A percentile compares a stretch with the other conserved stretches of the same genome.
phyloP scores from a whole-genome alignment of 1,140 invertebrate species.

The Zaprionus camerounensis region DNA sequence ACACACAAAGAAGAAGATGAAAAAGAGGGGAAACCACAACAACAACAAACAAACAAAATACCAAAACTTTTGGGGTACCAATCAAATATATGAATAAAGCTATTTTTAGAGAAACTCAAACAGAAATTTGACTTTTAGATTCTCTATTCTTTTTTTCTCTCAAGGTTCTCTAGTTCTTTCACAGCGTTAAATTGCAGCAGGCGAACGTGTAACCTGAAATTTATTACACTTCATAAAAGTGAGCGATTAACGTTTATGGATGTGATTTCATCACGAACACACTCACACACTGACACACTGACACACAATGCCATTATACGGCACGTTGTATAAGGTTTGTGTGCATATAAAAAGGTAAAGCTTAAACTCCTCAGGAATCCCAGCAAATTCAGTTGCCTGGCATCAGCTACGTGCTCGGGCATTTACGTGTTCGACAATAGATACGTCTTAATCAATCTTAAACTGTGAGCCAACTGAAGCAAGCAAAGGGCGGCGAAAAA shows the following conservation, averaged over 20 bases:
- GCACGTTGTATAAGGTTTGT: background rate
- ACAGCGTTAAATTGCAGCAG: slow-evolving; percentile 50
- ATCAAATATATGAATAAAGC: slow-evolving; percentile 78
- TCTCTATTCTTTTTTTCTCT: slow-evolving; percentile 5
- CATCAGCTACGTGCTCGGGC: slow-evolving; percentile 56
- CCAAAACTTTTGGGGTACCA: slow-evolving; percentile 67
- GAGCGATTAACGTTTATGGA: slow-evolving; percentile 83
- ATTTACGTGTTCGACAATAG: slow-evolving; percentile 75
- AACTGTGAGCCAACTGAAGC: slow-evolving; percentile 37
- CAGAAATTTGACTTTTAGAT: slow-evolving; percentile 19
- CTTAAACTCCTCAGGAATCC: slow-evolving; percentile 29
- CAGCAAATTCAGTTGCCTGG: slow-evolving; percentile 5
- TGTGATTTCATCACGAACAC: slow-evolving; percentile 79
- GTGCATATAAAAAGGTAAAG: slow-evolving; percentile 10
- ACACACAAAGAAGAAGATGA: slow-evolving; percentile 35
- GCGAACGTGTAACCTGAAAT: slow-evolving; percentile 64
- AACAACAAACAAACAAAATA: slow-evolving; percentile 46
- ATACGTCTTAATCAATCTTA: slow-evolving; percentile 82
- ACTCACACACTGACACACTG: slow-evolving; percentile 8
- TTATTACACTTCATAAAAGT: slow-evolving; percentile 81
- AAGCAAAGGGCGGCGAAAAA: slow-evolving; percentile 9
- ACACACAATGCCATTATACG: background rate
- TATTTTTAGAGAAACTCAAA: slow-evolving; percentile 80
- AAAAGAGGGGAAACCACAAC: slow-evolving; percentile 29
- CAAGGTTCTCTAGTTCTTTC: slow-evolving; percentile 3